Base-by-base conservation (phyloP, 2,113 vertebrate genomes). In the Actenoides hombroni region DNA sequence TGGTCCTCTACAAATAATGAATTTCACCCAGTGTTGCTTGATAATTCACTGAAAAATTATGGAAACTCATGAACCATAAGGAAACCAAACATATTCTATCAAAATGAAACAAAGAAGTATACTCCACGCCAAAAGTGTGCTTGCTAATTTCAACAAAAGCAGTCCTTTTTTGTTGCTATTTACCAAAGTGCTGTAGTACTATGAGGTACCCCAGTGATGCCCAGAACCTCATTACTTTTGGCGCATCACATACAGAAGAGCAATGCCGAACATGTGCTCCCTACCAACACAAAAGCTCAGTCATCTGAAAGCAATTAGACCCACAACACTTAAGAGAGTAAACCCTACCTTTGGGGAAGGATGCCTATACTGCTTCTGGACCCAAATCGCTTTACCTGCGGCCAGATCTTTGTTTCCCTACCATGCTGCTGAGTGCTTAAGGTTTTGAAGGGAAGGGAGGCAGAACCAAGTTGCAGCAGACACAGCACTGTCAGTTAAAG, bases 181-280 rank as follows among this genome's bases (percentile, higher is more conserved):
- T 35, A 68, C n/a, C 2, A 0, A 3, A 53, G n/a, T 3, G 9
- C 21, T 67, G 53, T 44, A 16, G 40, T 5, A 46, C 46, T 17
- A 63, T 4, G 9, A 83, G 31, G 68, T 39, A 74, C 10, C 11
- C 17, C 23, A 35, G 12, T 2, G 3, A 57, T 71, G 53, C 25
- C 25, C 51, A 40, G 37, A 33, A 24, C 35, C 39, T 21, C 17
- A n/a, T 35, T 28, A 20, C 28, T 40, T 33, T 16, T 56, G n/a
- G 28, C 40, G 49, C 23, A 49, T 44, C 29, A 15, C 53, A 37
- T 5, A 31, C 2, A 0, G 35, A 61, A 59, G 10, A 89, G 40
- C 1, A 8, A 71, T 14, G 37, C 54, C 48, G 51, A 88, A 18
- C 4, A 5, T 2, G 2, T 28, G 31, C 13, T 51, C 73, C 71